phyloP scores from a whole-genome alignment of 2,888 invertebrate species.

The Podabrus alpinus region DNA sequence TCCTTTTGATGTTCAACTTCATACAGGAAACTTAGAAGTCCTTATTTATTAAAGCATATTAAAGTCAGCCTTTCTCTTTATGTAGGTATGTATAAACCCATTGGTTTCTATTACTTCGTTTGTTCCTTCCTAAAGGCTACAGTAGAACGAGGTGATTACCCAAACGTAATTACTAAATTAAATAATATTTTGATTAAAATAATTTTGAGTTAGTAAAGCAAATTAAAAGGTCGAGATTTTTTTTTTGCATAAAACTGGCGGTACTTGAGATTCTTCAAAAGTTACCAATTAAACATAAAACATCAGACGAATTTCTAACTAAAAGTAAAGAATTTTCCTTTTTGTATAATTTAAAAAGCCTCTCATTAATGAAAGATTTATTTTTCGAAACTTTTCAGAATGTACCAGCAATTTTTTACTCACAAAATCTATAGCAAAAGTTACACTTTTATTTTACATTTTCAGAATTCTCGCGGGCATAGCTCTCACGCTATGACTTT shows the following conservation, averaged over 20 bases:
- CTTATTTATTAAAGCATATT: neutral
- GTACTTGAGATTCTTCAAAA: neutral
- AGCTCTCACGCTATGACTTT: neutral
- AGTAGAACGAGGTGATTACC: neutral
- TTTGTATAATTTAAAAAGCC: neutral
- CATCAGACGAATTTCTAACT: too few species aligned
- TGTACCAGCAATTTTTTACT: neutral
- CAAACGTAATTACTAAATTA: neutral
- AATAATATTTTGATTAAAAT: neutral
- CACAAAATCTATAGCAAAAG: neutral
- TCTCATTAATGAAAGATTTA: neutral
- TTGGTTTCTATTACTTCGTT: neutral
- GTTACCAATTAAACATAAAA: neutral
- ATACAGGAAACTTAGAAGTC: neutral
- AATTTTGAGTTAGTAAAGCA: neutral
- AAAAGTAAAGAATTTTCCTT: neutral
- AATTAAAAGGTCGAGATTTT: neutral
- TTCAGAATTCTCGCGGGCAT: neutral
- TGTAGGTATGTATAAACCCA: neutral
- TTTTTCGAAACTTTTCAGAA: neutral
- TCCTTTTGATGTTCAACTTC: neutral
- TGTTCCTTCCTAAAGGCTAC: neutral
- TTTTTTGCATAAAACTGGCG: neutral
- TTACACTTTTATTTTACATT: neutral
- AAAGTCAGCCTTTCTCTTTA: neutral